Base-by-base conservation (phyloP, 2,888 invertebrate genomes). In the Protophormia terraenovae region DNA sequence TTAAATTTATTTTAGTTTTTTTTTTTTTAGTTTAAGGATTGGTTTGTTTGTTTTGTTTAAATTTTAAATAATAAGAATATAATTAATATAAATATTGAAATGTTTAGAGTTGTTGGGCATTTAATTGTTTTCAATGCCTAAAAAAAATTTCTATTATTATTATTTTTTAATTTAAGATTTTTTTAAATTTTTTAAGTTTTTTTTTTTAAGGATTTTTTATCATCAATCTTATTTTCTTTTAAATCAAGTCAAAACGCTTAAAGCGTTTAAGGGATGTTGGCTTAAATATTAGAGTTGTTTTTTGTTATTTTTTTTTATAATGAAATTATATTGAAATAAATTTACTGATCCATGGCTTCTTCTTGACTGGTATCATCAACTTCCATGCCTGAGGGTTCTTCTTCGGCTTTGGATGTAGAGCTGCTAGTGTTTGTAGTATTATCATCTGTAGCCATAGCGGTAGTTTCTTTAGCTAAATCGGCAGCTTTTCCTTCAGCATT, bases 331-430 rank as follows among this genome's bases (percentile, higher is more conserved):
- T 73, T 69, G 10, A 69, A 80, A 84, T 58, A 53, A 27, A 62
- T 81, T 88, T 93, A 93, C 87, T 93, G 93, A 88, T 92, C 92
- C 93, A 93, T 93, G 75, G 93, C 92, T 88, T 92, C 92, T 88
- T 92, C 88, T 76, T 92, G 92, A 88, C 92, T 93, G 86, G 92
- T 92, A 71, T 93, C 93, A 64, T 93, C 93, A 19, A 93, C 91
- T 80, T 93, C 93, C 93, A 93, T 93, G 73, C 91, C 91, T 45
- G 90, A 90, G 10, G 90, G 89, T 81, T 91, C 92, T 47, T 92
- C 91, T 84, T 92, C 92, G 78, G 88, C 58, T 86, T 92, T 92
- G 73, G 87, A 64, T 50, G 35, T 66, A 38, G 27, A 38, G 72
- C 66, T 75, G 41, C n/a, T 19, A 4, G 50, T 3, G 41, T 76